These are phyloP conservation scores for Tolmerus cingulatus DNA, from an alignment of 2,888 invertebrate genomes.

Conservation along the genomic window DNA sequence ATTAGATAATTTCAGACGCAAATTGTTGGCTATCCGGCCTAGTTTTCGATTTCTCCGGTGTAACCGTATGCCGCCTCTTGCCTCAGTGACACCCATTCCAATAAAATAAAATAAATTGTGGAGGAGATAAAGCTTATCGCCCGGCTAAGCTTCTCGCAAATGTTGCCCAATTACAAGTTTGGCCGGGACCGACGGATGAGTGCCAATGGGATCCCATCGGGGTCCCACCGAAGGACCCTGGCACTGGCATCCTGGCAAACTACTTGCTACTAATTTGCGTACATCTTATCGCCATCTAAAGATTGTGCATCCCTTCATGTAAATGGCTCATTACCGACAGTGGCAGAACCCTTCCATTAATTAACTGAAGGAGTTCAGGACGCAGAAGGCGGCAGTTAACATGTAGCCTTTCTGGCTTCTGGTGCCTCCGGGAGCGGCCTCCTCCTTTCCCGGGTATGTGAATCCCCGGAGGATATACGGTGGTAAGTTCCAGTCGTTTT, in stretches of 20 bases:
- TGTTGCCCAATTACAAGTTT: conserved; percentile 20
- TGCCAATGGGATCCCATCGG: background rate
- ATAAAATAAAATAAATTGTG: conserved; percentile 29
- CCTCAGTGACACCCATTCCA: background rate
- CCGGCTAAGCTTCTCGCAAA: conserved; percentile 1
- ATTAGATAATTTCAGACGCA: background rate
- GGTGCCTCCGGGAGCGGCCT: background rate
- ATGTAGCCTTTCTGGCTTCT: conserved; percentile 38
- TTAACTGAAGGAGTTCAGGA: conserved; percentile 23
- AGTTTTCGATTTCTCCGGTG: background rate
- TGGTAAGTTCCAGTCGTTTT: conserved; percentile 34
- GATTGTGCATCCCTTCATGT: conserved; percentile 42
- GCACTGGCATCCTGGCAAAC: background rate
- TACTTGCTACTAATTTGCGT: conserved; percentile 42
- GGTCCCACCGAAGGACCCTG: background rate
- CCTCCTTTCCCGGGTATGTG: background rate
- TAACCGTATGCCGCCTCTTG: background rate
- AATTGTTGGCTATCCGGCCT: background rate
- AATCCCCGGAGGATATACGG: conserved; percentile 11
- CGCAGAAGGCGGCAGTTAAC: conserved; percentile 28
- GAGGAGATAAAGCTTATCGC: conserved; percentile 31
- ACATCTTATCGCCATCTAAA: conserved; percentile 40
- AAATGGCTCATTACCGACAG: conserved; percentile 42
- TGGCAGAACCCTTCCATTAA: conserved; percentile 41
- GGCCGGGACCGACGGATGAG: conserved; percentile 7